Conservation (phyloP, 2,797 vertebrate genomes). For the Sebastes nivosus region DNA sequence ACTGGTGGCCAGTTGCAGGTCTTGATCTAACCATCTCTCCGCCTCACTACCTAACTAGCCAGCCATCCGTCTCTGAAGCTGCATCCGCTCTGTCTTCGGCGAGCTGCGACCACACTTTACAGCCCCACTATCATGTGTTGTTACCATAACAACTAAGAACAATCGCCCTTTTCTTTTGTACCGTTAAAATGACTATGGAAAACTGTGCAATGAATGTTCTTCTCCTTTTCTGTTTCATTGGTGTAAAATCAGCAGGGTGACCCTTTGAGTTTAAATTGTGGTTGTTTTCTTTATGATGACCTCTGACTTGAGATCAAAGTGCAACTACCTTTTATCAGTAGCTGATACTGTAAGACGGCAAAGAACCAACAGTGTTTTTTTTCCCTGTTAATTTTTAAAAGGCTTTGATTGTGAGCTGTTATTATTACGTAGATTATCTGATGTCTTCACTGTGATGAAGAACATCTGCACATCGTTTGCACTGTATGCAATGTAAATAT, state of each 20-base stretch:
- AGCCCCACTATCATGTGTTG: too few species aligned
- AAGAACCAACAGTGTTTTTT: not conserved
- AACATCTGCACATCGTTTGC: not conserved
- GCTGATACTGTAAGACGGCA: not conserved
- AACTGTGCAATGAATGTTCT: too few species aligned
- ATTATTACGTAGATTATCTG: not conserved
- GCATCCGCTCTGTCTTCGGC: too few species aligned
- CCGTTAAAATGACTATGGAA: too few species aligned
- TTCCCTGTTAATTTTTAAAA: slow-evolving; percentile 2
- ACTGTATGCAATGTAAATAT: slow-evolving; percentile 4
- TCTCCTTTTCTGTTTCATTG: not conserved
- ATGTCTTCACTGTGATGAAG: slow-evolving; percentile 1
- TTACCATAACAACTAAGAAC: too few species aligned
- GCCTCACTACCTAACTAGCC: too few species aligned
- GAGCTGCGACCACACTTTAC: too few species aligned
- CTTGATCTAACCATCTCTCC: too few species aligned
- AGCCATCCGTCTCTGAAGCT: too few species aligned
- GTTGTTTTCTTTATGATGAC: not conserved
- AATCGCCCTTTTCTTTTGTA: too few species aligned
- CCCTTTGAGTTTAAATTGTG: not conserved
- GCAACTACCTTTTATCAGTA: not conserved
- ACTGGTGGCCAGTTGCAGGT: too few species aligned
- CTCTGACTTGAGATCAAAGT: slow-evolving; percentile 13
- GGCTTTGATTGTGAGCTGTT: slow-evolving; percentile 11
- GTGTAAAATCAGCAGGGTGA: not conserved